Conservation (phyloP, 2,888 invertebrate species). For the Temnothorax ravouxi region DNA sequence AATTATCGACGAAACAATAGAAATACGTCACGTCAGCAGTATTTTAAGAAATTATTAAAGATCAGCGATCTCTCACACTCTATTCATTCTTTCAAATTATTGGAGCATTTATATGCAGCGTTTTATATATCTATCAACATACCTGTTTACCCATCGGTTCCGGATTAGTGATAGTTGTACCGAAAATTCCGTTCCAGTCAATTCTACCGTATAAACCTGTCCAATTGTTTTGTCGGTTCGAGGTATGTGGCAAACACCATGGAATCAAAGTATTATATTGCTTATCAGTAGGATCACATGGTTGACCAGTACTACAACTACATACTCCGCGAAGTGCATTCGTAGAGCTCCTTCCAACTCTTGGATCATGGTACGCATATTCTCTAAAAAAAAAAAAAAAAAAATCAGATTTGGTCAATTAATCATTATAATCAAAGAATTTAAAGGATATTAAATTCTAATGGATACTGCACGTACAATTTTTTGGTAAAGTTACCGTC, state of each 20-base stretch:
- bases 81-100: neutral
- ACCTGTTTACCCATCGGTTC: constrained; percentile 96
- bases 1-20: neutral
- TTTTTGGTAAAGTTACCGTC: constrained; percentile 91
- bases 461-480: constrained; percentile 86
- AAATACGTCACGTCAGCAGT: neutral
- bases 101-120: neutral
- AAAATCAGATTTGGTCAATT: no score
- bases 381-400: constrained; percentile 80
- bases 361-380: constrained; percentile 88
- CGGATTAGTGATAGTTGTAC: constrained; percentile 94
- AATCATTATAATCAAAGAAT: no score
- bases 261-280: constrained; percentile 95
- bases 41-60: neutral
- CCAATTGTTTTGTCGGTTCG: constrained; percentile 95
- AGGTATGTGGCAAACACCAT: constrained; percentile 96
- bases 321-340: constrained; percentile 91
- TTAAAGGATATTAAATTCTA: no score
- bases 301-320: constrained; percentile 89
- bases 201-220: constrained; percentile 94
- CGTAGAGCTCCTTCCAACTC: constrained; percentile 86
- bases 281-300: constrained; percentile 91
- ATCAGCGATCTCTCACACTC: neutral
- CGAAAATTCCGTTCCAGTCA: constrained; percentile 94
- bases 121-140: constrained; percentile 44